Percentiles rank a stretch among this genome's conserved stretches.
These are phyloP conservation scores for Homalodisca vitripennis DNA, from an alignment of 1,140 invertebrate genomes.

Conservation along the genomic window DNA sequence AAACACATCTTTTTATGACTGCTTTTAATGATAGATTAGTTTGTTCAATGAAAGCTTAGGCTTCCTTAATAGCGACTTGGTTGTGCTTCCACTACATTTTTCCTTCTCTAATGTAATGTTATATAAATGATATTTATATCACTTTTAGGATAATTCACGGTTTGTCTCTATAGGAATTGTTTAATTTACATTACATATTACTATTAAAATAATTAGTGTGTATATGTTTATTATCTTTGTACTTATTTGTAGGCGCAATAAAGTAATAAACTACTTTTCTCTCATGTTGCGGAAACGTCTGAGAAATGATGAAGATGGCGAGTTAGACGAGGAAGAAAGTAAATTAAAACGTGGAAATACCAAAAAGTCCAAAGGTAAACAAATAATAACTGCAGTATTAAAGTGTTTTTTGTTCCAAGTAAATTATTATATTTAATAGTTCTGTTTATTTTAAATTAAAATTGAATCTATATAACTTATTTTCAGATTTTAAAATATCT, in stretches of 20 bases:
- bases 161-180: too few species aligned
- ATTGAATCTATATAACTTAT: not conserved
- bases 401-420: not conserved
- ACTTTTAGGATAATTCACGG: too few species aligned
- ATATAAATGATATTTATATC: too few species aligned
- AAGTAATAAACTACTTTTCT: constrained; percentile 92
- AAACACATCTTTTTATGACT: too few species aligned
- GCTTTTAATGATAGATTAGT: too few species aligned
- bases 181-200: too few species aligned
- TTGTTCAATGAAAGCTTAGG: too few species aligned
- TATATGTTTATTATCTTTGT: not conserved
- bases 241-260: constrained; percentile 69
- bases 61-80: too few species aligned
- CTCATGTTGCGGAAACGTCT: constrained; percentile 89
- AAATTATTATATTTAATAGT: not conserved
- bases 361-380: constrained; percentile 52
- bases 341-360: constrained; percentile 56
- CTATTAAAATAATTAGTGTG: not conserved
- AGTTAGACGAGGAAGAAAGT: constrained; percentile 67
- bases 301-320: constrained; percentile 77
- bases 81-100: too few species aligned
- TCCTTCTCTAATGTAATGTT: too few species aligned
- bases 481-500: constrained; percentile 76
- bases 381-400: too few species aligned
- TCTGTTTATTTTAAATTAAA: not conserved